Evolutionary conservation across 2,113 vertebrate species (phyloP), one percentile per base, ranked within the genome.

Genomic region (Rynchops niger): DNA sequence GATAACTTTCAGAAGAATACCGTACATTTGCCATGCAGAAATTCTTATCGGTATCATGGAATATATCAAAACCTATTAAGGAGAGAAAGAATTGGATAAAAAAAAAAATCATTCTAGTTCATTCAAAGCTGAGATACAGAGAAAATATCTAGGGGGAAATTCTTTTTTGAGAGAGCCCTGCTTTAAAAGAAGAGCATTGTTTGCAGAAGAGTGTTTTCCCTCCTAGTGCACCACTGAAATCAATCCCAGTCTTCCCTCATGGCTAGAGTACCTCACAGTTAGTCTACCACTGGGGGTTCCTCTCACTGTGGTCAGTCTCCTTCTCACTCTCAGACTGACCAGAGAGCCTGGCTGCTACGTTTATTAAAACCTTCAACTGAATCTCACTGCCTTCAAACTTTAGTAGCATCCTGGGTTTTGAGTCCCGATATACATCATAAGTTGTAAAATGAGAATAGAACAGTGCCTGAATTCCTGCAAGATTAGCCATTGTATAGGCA

Each of bases 1-100:
- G 92, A 94, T 95, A 95, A 92, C 74, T 88, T 93, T 95, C 50
- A 88, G 63, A 89, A 82, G 73, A 97, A 92, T 90, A 70, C 30
- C 27, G 10, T 74, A 55, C 5, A 38, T 86, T 93, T 88, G 13
- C 74, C 21, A 36, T 83, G 58, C 55, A 90, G 63, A 94, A 90
- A 90, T 88, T 93, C 74, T 42, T 90, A 77, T 18, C 19, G 4
- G 4, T 88, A 66, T 91, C 32, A 4, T 73, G n/a, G 27, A 81
- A 83, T 94, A 73, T 82, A 95, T 94, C 74, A 86, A 84, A 96
- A 88, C 50, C 63, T 88, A 83, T 94, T 94, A 96, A 90, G 84
- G 83, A 70, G 66, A 93, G 70, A 94, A 94, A 93, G 53, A 95
- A 92, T 52, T 77, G 45, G 29, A 93, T 80, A 91, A 88, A 81